Base-by-base conservation (phyloP, 2,888 invertebrate genomes). In the Plebejus argus region DNA sequence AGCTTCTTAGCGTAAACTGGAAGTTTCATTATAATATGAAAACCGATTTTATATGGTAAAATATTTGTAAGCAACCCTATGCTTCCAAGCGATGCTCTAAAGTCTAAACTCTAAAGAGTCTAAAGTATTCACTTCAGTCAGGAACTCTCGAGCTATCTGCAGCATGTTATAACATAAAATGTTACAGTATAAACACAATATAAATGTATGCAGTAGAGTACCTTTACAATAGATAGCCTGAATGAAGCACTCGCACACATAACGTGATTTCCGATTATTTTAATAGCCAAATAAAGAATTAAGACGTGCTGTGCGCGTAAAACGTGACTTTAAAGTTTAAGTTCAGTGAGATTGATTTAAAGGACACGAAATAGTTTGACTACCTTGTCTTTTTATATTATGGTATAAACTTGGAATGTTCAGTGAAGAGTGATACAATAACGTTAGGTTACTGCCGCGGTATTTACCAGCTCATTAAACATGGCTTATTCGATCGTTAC, bases 81-180 rank as follows among this genome's bases (percentile, higher is more conserved):
- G 53, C 28, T 53, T 49, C 53, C 77, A 71, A 39, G 71, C 39
- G 58, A 39, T 58, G 77, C 39, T 56, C 71, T 72, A 56, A 77
- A 71, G 71, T 72, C 56, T 39, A 58, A 56, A 39, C 39, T 56
- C 71, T 72, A 56, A 77, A 56, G 77, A 71, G 71, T 72, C 56
- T 39, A 58, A 56, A 39, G 23, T 58, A 72, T 71, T 77, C 77
- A 77, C 71, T 58, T 72, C 71, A 77, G 39, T 58, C 56, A 72
- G 23, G 49, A 77, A 58, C 72, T 77, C 77, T 71, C 33, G 58
- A 77, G 77, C 71, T 56, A 77, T 72, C 71, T 71, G 23, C 56
- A 71, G 58, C 72, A 77, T 58, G 71, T 77, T 77, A 77, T 71
- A 70, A 71, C 71, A 58, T 71, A 70, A 56, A 77, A 77, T 72